Evolutionary conservation across 2,797 vertebrate species (phyloP), one percentile per base, ranked within the genome.

Genomic region (Lepus townsendii): DNA sequence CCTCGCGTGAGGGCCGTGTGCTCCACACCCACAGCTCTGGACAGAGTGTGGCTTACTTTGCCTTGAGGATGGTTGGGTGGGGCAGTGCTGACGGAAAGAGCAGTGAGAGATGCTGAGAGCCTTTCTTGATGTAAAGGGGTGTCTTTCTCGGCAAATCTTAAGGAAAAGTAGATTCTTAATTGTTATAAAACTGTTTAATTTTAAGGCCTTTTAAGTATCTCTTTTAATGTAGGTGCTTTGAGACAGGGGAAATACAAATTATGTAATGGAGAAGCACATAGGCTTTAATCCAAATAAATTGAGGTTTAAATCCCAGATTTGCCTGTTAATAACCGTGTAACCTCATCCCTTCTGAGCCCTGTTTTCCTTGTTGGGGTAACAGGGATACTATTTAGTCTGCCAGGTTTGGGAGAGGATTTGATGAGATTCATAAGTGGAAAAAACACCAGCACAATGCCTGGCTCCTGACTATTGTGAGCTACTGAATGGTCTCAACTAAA

Each of bases 171-270:
- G 89, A 80, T 75, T 94, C 50, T 57, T 91, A 62, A 76, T 60
- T 69, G 27, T 72, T 90, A 82, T 65, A 78, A 26, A 65, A 96
- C 52, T 73, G 16, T 88, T 77, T 88, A 79, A 88, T 90, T 87
- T 88, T 69, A 72, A 95, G 83, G 22, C 66, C 75, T 90, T 94
- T 60, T 13, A 83, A 82, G 35, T 87, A 32, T 90, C 11, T 68
- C 69, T 69, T 68, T 77, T 87, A 60, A 54, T 7, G 1, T 83
- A 60, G 66, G 26, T 68, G 13, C 26, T 88, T 95, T 92, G 47
- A 85, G 63, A 84, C 9, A 50, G n/a, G 63, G 35, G 35, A 90
- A 79, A 69, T 60, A 69, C 42, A 65, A 87, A 68, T 92, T 79
- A 27, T 20, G 2, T 68, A 62, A 38, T 11, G 66, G 50, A 20